Evolutionary conservation across 1,140 invertebrate species (phyloP).

Genomic region (Eubasilissa regina): DNA sequence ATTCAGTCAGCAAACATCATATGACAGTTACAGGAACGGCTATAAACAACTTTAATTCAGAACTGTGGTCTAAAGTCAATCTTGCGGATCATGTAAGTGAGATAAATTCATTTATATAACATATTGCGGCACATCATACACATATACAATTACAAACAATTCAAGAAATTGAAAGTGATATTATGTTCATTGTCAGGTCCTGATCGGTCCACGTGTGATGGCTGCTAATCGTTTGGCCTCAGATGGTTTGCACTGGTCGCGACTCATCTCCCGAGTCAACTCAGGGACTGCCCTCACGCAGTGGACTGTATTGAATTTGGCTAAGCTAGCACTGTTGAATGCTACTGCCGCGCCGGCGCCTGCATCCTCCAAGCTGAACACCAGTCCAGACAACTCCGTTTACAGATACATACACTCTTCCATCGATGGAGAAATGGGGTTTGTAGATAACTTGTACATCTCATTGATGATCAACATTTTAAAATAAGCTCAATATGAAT

Average conservation of each 20-base stretch:
- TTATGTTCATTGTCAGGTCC: slow-evolving; percentile 69
- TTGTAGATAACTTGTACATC: no score
- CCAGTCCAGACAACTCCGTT: slow-evolving; percentile 52
- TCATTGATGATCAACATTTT: no score
- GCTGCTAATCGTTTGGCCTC: slow-evolving; percentile 88
- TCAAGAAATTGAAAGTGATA: neutral
- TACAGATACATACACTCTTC: slow-evolving; percentile 53
- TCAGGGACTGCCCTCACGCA: slow-evolving; percentile 91
- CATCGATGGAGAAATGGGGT: slow-evolving; percentile 55
- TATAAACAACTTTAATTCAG: slow-evolving; percentile 72
- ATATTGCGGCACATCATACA: no score
- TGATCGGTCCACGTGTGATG: slow-evolving; percentile 86
- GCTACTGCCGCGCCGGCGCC: slow-evolving; percentile 40
- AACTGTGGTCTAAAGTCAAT: slow-evolving; percentile 72
- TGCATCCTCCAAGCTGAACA: slow-evolving; percentile 16
- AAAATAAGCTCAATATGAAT: no score
- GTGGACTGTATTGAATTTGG: slow-evolving; percentile 88
- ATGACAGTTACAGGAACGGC: slow-evolving; percentile 75
- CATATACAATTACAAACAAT: no score
- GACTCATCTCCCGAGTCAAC: slow-evolving; percentile 77
- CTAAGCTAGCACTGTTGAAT: slow-evolving; percentile 66
- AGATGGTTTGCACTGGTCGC: slow-evolving; percentile 82
- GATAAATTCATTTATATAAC: no score
- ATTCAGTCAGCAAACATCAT: slow-evolving; percentile 66
- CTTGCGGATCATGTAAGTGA: slow-evolving; percentile 69